Evolutionary conservation across 2,797 vertebrate species (phyloP).

Genomic region (Peromyscus aztecus): DNA sequence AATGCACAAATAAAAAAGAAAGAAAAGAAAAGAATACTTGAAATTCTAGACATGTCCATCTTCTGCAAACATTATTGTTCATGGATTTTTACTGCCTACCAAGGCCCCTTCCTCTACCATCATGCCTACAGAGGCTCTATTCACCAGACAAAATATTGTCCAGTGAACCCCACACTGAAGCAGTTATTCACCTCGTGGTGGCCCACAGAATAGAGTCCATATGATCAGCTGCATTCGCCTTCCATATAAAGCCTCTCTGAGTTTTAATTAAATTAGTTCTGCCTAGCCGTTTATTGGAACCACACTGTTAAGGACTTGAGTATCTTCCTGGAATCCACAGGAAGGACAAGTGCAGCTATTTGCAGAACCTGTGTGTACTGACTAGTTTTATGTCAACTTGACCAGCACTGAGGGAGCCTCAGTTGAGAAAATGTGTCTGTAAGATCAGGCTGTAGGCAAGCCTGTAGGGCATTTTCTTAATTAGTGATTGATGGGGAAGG

Average conservation of each 20-base stretch:
- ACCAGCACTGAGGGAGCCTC: neutral
- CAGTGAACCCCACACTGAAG: neutral
- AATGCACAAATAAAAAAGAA: neutral
- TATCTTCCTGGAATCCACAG: neutral
- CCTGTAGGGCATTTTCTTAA: neutral
- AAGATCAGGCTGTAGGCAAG: neutral
- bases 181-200: rapidly evolving
- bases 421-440: neutral
- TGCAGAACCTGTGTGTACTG: neutral
- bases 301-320: neutral
- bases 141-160: neutral
- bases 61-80: neutral
- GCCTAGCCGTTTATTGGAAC: neutral
- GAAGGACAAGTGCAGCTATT: neutral
- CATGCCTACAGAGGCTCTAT: neutral
- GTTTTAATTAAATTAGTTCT: neutral
- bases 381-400: neutral
- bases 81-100: neutral
- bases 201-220: neutral
- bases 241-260: no score
- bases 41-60: neutral
- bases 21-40: neutral
- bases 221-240: neutral
- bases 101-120: neutral
- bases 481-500: neutral